These are phyloP conservation scores for Malacoctenus gilli DNA, from an alignment of 2,797 vertebrate genomes.

Conservation along the genomic window DNA sequence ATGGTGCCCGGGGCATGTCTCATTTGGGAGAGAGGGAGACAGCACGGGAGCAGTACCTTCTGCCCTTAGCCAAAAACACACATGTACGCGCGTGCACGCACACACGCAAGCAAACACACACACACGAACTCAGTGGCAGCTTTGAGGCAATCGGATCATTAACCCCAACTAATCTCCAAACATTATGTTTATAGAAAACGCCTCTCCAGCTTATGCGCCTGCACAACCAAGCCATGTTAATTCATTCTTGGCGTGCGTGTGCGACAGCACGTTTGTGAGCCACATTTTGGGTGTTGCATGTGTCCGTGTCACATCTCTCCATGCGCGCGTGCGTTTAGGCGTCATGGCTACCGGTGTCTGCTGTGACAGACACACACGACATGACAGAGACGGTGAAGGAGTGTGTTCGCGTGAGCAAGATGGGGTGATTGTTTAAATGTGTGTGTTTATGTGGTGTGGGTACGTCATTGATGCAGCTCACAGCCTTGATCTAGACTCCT, in stretches of 20 bases:
- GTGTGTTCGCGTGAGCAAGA: constrained; percentile 2
- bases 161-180: constrained; percentile 75
- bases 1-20: constrained; percentile 64
- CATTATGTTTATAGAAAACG: constrained; percentile 69
- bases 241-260: constrained; percentile 37
- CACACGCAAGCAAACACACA: constrained; percentile 10
- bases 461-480: constrained; percentile 46
- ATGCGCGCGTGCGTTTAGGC: constrained; percentile 40
- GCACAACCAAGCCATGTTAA: constrained; percentile 44
- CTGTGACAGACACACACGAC: constrained; percentile 62
- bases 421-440: constrained; percentile 7
- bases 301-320: constrained; percentile 40
- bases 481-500: constrained; percentile 72
- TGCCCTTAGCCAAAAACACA: constrained; percentile 54
- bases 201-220: constrained; percentile 50
- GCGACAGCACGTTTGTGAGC: constrained; percentile 33
- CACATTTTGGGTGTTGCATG: constrained; percentile 25
- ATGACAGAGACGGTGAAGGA: constrained; percentile 47
- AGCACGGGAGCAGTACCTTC: constrained; percentile 44
- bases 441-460: constrained; percentile 22
- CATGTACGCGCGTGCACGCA: constrained; percentile 11
- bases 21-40: constrained; percentile 61
- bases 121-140: constrained; percentile 31
- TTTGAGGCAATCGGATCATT: constrained; percentile 67
- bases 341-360: constrained; percentile 46